phyloP scores from a whole-genome alignment of 2,888 invertebrate species.

The Aspidapion aeneum region DNA sequence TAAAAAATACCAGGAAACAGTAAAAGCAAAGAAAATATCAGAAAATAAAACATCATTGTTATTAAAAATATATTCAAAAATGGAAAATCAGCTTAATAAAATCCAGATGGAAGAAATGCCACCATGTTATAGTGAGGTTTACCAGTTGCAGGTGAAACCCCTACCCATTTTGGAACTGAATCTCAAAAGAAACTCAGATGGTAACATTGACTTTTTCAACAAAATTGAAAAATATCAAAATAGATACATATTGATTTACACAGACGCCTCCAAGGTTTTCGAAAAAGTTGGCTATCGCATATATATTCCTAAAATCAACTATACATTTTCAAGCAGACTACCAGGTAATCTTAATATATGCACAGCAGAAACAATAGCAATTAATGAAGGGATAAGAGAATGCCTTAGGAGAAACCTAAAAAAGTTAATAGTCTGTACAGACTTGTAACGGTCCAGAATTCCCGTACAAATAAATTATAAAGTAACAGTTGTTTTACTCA shows the following conservation, averaged over 20 bases:
- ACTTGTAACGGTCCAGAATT: no score
- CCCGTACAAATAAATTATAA: no score
- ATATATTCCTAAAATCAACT: constrained; percentile 8
- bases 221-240: background rate
- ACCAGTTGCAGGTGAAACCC: background rate
- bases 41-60: background rate
- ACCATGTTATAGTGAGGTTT: background rate
- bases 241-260: constrained; percentile 1
- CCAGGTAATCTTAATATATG: constrained; percentile 8
- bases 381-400: constrained; percentile 6
- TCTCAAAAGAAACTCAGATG: no score
- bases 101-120: background rate
- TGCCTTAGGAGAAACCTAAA: background rate
- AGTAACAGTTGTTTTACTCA: no score
- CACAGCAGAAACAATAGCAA: constrained; percentile 14
- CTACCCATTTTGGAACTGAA: background rate
- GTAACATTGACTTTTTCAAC: background rate
- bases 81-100: background rate
- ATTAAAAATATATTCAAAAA: background rate
- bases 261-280: constrained; percentile 3
- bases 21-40: background rate
- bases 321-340: constrained; percentile 9
- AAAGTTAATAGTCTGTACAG: constrained; percentile 1
- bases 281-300: constrained; percentile 7
- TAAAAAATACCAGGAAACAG: background rate